Base-by-base conservation (phyloP, 2,888 invertebrate species). In the Clitarchus hookeri region DNA sequence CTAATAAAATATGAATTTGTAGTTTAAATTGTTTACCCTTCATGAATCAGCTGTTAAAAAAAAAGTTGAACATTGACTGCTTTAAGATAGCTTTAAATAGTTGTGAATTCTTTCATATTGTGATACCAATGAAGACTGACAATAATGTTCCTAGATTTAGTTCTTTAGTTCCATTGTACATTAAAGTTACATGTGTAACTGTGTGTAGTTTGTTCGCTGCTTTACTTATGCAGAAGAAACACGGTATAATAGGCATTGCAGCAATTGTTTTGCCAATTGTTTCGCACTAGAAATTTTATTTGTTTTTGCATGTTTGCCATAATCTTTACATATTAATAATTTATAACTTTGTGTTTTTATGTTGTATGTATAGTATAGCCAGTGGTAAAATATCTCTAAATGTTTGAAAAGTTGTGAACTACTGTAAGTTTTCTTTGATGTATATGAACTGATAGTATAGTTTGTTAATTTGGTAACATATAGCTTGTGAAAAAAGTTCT, bases 351-450 rank as follows among this genome's bases (percentile, higher is more conserved):
- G 8, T n/a, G 8, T 65, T 19, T 11, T 65, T 12, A 11, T 48
- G 11, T 48, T 1, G 0, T 11, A 48, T 48, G 12, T 48, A 48
- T 48, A n/a, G n/a, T n/a, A 48, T 48, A 13, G 3, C 36, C 36
- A 36, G 36, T 36, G 36, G 36, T 36, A 36, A 36, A 36, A 36
- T 36, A 36, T 36, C 36, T 36, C 36, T 36, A 48, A 23, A 65
- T 65, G 65, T 65, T 65, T 65, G 65, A 65, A 65, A 65, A 65
- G 65, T 65, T 65, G 65, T 65, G 65, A 65, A 65, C 65, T 65
- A 65, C 23, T 65, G 23, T 12, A 65, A n/a, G 0, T 8, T 65
- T 11, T 11, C 65, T 65, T 65, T 65, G 2, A 65, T 65, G 0
- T 6, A 65, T 23, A 65, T 65, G 65, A 65, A 23, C 23, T 48